A percentile compares a stretch with the other conserved stretches of the same genome.
These are phyloP conservation scores for Gulo gulo DNA, from an alignment of 2,113 vertebrate species.

Conservation along the genomic window DNA sequence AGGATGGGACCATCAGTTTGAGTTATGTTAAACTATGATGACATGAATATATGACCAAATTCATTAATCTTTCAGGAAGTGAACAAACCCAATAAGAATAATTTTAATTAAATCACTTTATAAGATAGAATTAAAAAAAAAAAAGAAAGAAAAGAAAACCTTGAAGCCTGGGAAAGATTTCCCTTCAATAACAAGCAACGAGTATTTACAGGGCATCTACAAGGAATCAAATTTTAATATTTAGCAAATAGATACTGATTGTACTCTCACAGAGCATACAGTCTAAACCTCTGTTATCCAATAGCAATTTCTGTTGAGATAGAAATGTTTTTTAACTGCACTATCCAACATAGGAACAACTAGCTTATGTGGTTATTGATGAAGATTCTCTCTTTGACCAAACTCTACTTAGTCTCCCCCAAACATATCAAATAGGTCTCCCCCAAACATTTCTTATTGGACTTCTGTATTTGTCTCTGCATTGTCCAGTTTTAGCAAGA, in stretches of 20 bases:
- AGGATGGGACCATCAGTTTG: background rate
- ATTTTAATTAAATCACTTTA: background rate
- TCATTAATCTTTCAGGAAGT: background rate
- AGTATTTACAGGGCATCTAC: background rate
- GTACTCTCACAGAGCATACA: background rate
- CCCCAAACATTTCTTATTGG: background rate
- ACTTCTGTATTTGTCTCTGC: background rate
- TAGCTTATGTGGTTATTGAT: background rate
- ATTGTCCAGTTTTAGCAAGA: background rate
- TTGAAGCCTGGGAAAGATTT: background rate
- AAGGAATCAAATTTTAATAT: background rate
- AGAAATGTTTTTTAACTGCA: background rate
- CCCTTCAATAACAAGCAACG: background rate
- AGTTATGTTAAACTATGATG: background rate
- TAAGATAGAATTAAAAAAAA: background rate
- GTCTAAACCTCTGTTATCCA: background rate
- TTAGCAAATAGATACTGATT: background rate
- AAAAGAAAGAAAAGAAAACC: too few relatives aligned
- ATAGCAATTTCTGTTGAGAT: background rate
- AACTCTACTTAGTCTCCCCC: background rate
- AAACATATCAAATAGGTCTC: background rate
- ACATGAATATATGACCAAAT: background rate
- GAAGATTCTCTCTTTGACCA: background rate
- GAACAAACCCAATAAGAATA: background rate
- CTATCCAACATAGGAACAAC: background rate